Percentiles rank a stretch among this genome's conserved stretches.
These are phyloP conservation scores for Hydropotes inermis DNA, from an alignment of 2,113 vertebrate species.

Conservation along the genomic window DNA sequence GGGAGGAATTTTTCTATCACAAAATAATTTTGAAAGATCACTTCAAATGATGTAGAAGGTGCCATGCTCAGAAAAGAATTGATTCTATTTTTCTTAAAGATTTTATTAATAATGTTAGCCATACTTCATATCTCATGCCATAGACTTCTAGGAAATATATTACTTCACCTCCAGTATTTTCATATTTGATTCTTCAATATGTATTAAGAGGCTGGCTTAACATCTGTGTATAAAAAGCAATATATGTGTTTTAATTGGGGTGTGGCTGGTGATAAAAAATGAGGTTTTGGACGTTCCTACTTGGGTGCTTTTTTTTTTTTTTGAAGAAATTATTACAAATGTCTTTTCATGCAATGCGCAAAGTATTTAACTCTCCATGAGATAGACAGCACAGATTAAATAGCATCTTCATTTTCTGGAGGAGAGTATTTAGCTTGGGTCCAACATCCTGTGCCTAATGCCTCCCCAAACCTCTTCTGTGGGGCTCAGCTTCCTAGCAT, in stretches of 20 bases:
- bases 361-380: background rate
- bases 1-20: background rate
- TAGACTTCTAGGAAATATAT: background rate
- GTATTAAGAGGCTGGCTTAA: background rate
- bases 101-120: background rate
- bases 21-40: background rate
- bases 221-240: background rate
- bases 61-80: background rate
- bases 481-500: background rate
- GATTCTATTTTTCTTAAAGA: background rate
- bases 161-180: background rate
- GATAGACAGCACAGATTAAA: accelerated
- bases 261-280: background rate
- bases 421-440: background rate
- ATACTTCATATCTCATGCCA: background rate
- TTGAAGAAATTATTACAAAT: background rate
- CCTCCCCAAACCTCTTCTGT: background rate
- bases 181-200: background rate
- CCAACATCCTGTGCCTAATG: background rate
- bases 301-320: background rate
- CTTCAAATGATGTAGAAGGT: background rate
- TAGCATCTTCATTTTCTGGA: background rate
- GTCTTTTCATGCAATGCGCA: background rate
- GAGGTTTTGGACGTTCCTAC: background rate
- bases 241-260: background rate